phyloP scores from a whole-genome alignment of 2,113 vertebrate genomes.

The Colius striatus region DNA sequence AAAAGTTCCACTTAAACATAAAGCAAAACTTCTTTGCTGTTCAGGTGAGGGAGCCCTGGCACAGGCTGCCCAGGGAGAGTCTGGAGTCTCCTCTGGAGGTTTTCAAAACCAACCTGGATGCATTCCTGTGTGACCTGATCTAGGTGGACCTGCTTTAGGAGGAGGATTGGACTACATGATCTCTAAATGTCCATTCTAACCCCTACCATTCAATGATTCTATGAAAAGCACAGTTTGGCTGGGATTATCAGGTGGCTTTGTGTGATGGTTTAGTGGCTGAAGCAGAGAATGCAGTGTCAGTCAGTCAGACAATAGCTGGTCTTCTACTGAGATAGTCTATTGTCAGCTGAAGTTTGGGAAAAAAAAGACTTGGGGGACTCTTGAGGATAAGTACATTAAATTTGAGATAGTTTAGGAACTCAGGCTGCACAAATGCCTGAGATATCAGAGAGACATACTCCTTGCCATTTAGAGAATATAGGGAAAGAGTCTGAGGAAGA shows the following conservation, averaged over 20 bases:
- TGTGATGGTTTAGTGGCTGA: neutral
- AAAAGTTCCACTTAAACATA: too few relatives aligned
- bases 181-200: too few relatives aligned
- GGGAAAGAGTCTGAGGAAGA: neutral
- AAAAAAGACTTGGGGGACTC: neutral
- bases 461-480: neutral
- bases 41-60: too few relatives aligned
- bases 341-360: accelerated
- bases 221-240: neutral
- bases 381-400: neutral
- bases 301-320: neutral
- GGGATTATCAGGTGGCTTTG: neutral
- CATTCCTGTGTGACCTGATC: too few relatives aligned
- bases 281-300: neutral
- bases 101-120: too few relatives aligned
- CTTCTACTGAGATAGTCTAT: neutral
- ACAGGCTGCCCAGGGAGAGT: too few relatives aligned
- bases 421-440: neutral
- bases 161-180: too few relatives aligned
- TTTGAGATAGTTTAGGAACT: neutral
- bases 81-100: too few relatives aligned
- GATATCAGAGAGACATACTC: neutral
- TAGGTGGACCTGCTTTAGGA: too few relatives aligned
- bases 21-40: too few relatives aligned
- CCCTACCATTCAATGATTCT: too few relatives aligned